Evolutionary conservation across 2,888 invertebrate species (phyloP).

Genomic region (Callinectes sapidus): DNA sequence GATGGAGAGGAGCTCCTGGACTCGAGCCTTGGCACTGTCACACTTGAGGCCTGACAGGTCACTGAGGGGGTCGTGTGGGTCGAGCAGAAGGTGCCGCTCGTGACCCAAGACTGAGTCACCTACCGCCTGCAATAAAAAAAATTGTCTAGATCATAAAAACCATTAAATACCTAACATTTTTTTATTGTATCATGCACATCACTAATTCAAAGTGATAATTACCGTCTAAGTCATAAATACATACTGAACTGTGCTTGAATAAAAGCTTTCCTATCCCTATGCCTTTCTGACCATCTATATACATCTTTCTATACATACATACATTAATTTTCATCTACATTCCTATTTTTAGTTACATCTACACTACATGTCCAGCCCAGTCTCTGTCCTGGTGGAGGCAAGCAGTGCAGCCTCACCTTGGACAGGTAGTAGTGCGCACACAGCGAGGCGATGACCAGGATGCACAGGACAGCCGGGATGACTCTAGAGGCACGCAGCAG

Average conservation of each 20-base stretch:
- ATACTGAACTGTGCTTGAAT: too few relatives aligned
- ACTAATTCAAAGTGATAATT: background rate
- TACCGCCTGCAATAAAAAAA: constrained; percentile 48
- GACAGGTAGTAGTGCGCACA: constrained; percentile 66
- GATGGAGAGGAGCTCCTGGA: constrained; percentile 71
- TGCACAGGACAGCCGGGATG: constrained; percentile 51
- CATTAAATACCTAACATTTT: background rate
- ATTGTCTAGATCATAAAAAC: background rate
- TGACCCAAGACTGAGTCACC: constrained; percentile 56
- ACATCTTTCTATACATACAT: too few relatives aligned
- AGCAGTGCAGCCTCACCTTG: constrained; percentile 43
- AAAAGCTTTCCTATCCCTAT: too few relatives aligned
- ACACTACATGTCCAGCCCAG: too few relatives aligned
- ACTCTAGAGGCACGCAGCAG: constrained; percentile 53
- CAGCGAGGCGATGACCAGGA: constrained; percentile 59
- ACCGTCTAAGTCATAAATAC: background rate
- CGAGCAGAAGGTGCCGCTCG: constrained; percentile 64
- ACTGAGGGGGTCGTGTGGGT: constrained; percentile 68
- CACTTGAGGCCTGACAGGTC: constrained; percentile 71
- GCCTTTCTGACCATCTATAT: too few relatives aligned
- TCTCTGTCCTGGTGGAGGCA: background rate
- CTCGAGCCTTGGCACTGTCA: constrained; percentile 68
- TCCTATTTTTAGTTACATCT: too few relatives aligned
- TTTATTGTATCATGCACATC: background rate
- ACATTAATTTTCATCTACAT: too few relatives aligned